A percentile compares a stretch with the other conserved stretches of the same genome.
Evolutionary conservation across 2,888 invertebrate genomes (phyloP).

Genomic region (Trissoscelio sp.): DNA sequence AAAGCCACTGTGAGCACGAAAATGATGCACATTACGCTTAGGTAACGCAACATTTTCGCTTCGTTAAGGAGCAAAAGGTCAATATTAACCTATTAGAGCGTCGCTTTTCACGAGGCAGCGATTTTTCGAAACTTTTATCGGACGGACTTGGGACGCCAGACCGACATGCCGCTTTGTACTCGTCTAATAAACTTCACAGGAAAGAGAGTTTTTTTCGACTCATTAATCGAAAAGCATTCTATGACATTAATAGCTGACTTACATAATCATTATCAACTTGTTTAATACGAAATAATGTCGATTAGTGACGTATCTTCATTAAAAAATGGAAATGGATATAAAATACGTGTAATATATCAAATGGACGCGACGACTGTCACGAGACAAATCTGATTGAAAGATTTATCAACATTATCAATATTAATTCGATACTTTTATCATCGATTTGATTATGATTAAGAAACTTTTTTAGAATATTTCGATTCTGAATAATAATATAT

Average conservation of each 20-base stretch:
- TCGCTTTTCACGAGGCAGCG: conserved; percentile 7
- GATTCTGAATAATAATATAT: background rate
- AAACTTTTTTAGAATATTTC: background rate
- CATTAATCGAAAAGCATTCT: background rate
- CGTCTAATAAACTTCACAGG: conserved; percentile 9
- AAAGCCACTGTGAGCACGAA: background rate
- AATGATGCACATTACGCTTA: background rate
- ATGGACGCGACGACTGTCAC: background rate
- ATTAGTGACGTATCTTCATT: background rate
- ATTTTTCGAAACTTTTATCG: conserved; percentile 14
- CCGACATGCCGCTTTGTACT: conserved; percentile 4
- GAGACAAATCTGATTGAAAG: conserved; percentile 1
- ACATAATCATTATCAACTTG: conserved; percentile 5
- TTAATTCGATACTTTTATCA: conserved; percentile 1
- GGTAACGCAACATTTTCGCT: conserved; percentile 19
- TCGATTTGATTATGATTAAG: background rate
- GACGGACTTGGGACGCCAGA: background rate
- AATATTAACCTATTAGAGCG: background rate
- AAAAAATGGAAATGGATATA: background rate
- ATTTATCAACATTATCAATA: conserved; percentile 22
- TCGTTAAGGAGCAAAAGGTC: conserved; percentile 7
- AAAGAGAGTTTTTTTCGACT: background rate
- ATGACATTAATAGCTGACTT: background rate
- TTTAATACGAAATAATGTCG: conserved; percentile 9
- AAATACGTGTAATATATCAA: background rate